Evolutionary conservation across 2,888 invertebrate genomes (phyloP), one percentile per base, ranked within the genome.

Genomic region (Erebia epiphron): DNA sequence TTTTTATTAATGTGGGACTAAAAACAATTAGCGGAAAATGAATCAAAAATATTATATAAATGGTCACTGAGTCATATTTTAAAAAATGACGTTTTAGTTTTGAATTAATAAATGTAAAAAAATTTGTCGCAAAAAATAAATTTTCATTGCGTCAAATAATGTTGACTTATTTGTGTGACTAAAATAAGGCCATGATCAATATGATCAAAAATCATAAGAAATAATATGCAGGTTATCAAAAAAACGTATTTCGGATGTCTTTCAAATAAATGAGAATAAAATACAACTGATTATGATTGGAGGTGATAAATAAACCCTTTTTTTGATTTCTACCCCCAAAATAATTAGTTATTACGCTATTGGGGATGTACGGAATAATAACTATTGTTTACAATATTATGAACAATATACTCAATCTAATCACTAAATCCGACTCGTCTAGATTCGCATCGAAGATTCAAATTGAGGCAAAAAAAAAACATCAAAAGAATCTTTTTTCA

Each of bases 391-490:
- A 56, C 16, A 35, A 35, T 35, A 56, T 43, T 56, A 56, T 70
- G 72, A 72, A 72, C 69, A 72, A 72, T 72, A 72, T 69, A 69
- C 43, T 72, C 58, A 57, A 68, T 52, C 68, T 73, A 73, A 16
- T 21, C 41, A 62, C 70, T 73, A 73, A 71, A 62, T 71, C 62
- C 71, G 46, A 70, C 68, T n/a, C 16, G 10, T 35, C 65, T 21
- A 49, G 11, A 14, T 18, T 16, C 46, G 35, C 21, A 13, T 52
- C 50, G 41, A 46, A 41, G 16, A 41, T 69, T 64, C 57, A 57
- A 64, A 58, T 21, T 35, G 18, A 64, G n/a, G 16, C 14, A 41
- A 41, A 66, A 62, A 66, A 62, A 18, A 21, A 18, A 5, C 13
- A 21, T 21, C 13, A 13, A 16, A 18, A 11, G 14, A 61, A 46